These are phyloP conservation scores for Brotogeris chrysoptera DNA, from an alignment of 2,797 vertebrate species.

Conservation along the genomic window DNA sequence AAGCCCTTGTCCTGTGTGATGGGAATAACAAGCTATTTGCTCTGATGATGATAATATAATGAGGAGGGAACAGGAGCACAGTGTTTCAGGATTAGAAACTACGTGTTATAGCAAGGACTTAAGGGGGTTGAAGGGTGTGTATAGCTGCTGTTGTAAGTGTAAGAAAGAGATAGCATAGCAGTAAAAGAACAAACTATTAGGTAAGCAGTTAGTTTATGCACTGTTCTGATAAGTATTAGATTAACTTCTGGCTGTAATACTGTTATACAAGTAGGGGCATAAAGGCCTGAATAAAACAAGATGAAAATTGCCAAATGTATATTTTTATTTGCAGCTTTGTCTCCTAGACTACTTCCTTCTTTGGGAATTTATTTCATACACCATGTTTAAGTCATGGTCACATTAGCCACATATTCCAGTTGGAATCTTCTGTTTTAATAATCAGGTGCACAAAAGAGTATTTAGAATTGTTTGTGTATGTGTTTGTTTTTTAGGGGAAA, in stretches of 20 bases:
- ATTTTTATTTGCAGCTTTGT: neutral
- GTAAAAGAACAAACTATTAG: neutral
- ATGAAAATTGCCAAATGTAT: rapidly evolving
- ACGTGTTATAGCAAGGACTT: neutral
- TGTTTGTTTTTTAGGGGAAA: neutral
- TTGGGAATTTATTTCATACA: neutral
- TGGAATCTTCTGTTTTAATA: neutral
- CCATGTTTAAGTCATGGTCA: neutral
- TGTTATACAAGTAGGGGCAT: neutral
- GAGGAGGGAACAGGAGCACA: neutral
- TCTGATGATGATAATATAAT: neutral
- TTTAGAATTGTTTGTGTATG: rapidly evolving
- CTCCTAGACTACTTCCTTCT: neutral
- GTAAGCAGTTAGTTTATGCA: neutral
- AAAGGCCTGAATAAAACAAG: neutral
- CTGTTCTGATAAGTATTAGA: neutral
- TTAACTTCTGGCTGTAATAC: neutral
- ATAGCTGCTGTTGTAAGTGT: neutral
- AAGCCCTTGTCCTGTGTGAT: neutral
- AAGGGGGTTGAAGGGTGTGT: too few species aligned
- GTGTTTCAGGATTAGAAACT: neutral
- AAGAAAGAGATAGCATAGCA: neutral
- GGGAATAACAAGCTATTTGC: rapidly evolving
- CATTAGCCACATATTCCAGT: neutral
- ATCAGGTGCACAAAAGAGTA: neutral